phyloP scores from a whole-genome alignment of 2,888 invertebrate genomes.

The Sisyra nigra region DNA sequence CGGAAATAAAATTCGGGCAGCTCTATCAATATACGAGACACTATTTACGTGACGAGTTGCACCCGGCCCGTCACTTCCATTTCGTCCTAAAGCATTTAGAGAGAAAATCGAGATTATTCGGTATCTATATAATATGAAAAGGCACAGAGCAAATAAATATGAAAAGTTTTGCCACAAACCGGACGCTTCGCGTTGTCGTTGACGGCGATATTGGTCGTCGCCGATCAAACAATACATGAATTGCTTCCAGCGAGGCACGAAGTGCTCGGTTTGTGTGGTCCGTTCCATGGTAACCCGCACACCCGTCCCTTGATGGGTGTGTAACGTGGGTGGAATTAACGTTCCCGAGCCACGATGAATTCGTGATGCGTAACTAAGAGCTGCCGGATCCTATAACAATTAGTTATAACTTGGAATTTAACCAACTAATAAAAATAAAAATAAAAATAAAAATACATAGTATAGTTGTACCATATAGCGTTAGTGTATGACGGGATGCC shows the following conservation, averaged over 20 bases:
- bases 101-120: background rate
- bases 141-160: background rate
- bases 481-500: constrained; percentile 1
- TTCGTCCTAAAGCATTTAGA: constrained; percentile 23
- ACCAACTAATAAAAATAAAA: background rate
- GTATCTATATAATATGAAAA: background rate
- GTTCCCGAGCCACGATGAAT: constrained; percentile 7
- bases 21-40: constrained; percentile 70
- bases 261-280: constrained; percentile 65
- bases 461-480: background rate
- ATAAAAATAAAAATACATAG: background rate
- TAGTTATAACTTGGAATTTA: background rate
- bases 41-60: constrained; percentile 59
- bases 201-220: constrained; percentile 56
- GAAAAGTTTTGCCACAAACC: constrained; percentile 13
- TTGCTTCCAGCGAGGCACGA: constrained; percentile 62
- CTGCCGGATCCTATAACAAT: constrained; percentile 8
- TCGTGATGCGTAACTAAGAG: constrained; percentile 7
- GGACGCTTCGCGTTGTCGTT: constrained; percentile 55
- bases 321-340: constrained; percentile 21
- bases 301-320: constrained; percentile 18
- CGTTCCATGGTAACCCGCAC: constrained; percentile 57
- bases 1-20: constrained; percentile 68
- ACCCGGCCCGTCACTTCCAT: constrained; percentile 19
- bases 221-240: constrained; percentile 67